These are phyloP conservation scores for Sceliomorpha sp. DNA, from an alignment of 2,888 invertebrate genomes.

Conservation along the genomic window DNA sequence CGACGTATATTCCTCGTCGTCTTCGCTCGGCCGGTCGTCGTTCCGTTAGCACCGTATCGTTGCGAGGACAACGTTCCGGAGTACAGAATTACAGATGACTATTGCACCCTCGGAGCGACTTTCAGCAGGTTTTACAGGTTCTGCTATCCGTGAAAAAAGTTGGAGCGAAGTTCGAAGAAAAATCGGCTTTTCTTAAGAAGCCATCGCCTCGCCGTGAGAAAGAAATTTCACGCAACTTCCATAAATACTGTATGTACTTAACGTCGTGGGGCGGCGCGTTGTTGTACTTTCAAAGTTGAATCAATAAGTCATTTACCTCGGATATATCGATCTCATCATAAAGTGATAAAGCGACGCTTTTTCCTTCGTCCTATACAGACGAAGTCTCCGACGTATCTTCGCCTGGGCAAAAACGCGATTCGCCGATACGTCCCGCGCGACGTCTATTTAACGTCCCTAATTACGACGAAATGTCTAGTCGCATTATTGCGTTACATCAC, in stretches of 20 bases:
- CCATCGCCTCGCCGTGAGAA: constrained; percentile 8
- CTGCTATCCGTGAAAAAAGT: not conserved
- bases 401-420: no score
- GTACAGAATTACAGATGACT: not conserved
- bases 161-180: constrained; percentile 4
- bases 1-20: no score
- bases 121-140: constrained; percentile 8
- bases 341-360: constrained; percentile 12
- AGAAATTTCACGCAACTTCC: constrained; percentile 17
- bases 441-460: no score
- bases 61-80: no score
- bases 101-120: not conserved
- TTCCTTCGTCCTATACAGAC: no score
- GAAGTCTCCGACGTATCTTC: no score
- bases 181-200: constrained; percentile 17
- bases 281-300: constrained; percentile 30
- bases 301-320: constrained; percentile 36
- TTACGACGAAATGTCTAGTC: no score
- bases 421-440: no score
- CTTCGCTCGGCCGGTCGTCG: not conserved
- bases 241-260: constrained; percentile 7
- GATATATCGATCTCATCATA: constrained; percentile 15
- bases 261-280: constrained; percentile 4
- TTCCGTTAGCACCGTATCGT: not conserved
- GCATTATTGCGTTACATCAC: no score